Conservation (phyloP, 2,888 invertebrate species). For the Campoplex capitator region DNA sequence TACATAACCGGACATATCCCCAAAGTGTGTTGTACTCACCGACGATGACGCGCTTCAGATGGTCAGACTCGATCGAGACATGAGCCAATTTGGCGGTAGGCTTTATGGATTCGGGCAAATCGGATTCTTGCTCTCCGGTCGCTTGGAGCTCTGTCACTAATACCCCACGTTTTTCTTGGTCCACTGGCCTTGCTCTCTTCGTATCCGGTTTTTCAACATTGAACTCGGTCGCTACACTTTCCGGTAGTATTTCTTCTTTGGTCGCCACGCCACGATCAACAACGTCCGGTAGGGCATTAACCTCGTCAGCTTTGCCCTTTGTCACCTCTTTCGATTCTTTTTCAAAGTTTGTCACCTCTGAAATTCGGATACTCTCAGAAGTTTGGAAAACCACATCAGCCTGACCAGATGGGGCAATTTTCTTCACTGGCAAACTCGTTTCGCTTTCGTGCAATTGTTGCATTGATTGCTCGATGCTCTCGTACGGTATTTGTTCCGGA, state of each 20-base stretch:
- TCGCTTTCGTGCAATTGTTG: slow-evolving; percentile 79
- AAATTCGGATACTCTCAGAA: slow-evolving; percentile 82
- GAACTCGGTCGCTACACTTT: slow-evolving; percentile 77
- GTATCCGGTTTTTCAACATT: slow-evolving; percentile 74
- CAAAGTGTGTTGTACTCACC: slow-evolving; percentile 79
- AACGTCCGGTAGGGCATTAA: slow-evolving; percentile 84
- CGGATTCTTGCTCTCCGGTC: slow-evolving; percentile 85
- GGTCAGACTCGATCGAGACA: slow-evolving; percentile 80
- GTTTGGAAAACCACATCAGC: slow-evolving; percentile 79
- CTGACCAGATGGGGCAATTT: slow-evolving; percentile 70
- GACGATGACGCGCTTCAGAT: slow-evolving; percentile 76
- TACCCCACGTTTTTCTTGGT: slow-evolving; percentile 84
- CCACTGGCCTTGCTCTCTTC: slow-evolving; percentile 79
- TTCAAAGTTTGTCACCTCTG: slow-evolving; percentile 83
- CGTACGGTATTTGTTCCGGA: slow-evolving; percentile 83
- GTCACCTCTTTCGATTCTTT: slow-evolving; percentile 82
- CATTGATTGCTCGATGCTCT: slow-evolving; percentile 82
- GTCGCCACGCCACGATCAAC: slow-evolving; percentile 84
- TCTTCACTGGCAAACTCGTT: slow-evolving; percentile 68
- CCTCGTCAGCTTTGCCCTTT: slow-evolving; percentile 84
- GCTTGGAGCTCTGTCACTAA: slow-evolving; percentile 85
- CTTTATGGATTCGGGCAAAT: slow-evolving; percentile 83
- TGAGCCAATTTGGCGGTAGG: slow-evolving; percentile 84
- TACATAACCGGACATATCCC: slow-evolving; percentile 47
- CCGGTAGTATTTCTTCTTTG: slow-evolving; percentile 81